phyloP scores from a whole-genome alignment of 2,888 invertebrate genomes.

The Acrobasis suavella region DNA sequence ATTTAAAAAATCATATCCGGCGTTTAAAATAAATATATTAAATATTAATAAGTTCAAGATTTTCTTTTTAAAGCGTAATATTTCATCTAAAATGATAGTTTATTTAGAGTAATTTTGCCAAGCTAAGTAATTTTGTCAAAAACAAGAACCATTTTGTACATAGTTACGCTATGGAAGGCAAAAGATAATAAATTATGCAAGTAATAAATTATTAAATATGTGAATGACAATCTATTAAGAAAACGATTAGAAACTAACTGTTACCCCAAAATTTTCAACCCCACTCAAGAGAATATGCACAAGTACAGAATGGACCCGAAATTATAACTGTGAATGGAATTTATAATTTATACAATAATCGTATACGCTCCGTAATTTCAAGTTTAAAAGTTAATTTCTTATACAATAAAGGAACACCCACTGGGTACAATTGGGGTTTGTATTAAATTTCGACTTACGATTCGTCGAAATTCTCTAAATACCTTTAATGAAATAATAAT shows the following conservation, averaged over 20 bases:
- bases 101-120: too few relatives aligned
- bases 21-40: too few relatives aligned
- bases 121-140: too few relatives aligned
- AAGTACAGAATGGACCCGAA: background rate
- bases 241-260: background rate
- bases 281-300: background rate
- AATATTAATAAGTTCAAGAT: too few relatives aligned
- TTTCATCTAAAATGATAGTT: too few relatives aligned
- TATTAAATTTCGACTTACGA: background rate
- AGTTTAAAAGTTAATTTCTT: slow-evolving; percentile 17
- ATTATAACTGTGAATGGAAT: background rate
- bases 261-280: background rate
- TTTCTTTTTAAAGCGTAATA: too few relatives aligned
- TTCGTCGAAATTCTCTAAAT: background rate
- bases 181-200: background rate
- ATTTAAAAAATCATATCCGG: too few relatives aligned
- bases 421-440: slow-evolving; percentile 1
- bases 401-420: slow-evolving; percentile 3
- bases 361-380: background rate
- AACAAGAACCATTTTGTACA: too few relatives aligned
- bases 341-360: background rate
- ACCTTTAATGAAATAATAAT: slow-evolving; percentile 11
- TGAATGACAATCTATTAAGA: background rate
- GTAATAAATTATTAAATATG: background rate
- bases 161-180: too few relatives aligned